Evolutionary conservation across 2,113 vertebrate species (phyloP).

Genomic region (Mus pahari): DNA sequence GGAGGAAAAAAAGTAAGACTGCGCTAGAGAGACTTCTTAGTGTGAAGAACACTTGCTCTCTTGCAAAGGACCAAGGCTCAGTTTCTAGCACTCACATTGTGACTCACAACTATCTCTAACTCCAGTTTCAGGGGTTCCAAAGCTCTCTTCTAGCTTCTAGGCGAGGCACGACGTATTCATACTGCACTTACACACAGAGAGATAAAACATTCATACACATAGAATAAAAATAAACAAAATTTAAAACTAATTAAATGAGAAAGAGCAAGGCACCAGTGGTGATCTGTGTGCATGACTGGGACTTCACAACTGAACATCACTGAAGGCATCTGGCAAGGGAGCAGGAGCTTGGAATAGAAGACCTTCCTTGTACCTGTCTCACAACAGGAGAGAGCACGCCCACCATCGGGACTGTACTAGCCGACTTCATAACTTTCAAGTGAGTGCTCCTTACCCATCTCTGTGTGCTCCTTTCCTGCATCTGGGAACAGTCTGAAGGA

Average conservation of each 20-base stretch:
- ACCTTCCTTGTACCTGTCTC: not conserved
- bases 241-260: not conserved
- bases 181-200: not conserved
- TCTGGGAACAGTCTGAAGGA: not conserved
- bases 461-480: not conserved
- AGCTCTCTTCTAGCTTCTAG: not conserved
- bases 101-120: not conserved
- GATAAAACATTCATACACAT: not conserved
- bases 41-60: not conserved
- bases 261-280: not conserved
- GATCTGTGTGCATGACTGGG: not conserved
- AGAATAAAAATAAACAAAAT: not conserved
- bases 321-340: not conserved
- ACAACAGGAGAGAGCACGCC: not conserved
- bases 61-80: not conserved
- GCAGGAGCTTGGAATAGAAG: not conserved
- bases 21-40: not conserved
- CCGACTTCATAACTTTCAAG: slow-evolving; percentile 17
- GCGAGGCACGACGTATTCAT: not conserved
- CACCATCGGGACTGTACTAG: not conserved
- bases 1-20: not conserved
- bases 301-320: not conserved
- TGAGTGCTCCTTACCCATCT: not conserved
- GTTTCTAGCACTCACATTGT: not conserved
- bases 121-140: not conserved